Conservation (phyloP, 2,888 invertebrate species). For the Meta bourneti region DNA sequence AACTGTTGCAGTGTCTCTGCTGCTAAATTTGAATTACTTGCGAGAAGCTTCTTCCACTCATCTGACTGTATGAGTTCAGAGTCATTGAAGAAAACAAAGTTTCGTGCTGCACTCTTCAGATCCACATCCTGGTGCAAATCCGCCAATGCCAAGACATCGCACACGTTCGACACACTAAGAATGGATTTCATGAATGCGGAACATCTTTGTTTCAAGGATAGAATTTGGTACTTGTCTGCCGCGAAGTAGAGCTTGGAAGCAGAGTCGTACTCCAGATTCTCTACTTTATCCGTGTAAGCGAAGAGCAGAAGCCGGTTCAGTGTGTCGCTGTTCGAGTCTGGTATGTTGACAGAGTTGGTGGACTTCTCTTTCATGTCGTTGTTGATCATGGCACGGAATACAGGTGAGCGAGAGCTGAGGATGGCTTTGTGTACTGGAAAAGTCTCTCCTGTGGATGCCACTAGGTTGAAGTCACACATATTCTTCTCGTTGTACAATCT, state of each 20-base stretch:
- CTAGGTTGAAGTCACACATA: neutral
- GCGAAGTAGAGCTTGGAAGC: neutral
- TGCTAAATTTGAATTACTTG: neutral
- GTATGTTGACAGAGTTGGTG: neutral
- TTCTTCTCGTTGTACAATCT: neutral
- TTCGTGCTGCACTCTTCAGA: neutral
- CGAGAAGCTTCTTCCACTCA: neutral
- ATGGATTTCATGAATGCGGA: neutral
- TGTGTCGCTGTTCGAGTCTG: neutral
- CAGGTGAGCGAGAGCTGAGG: neutral
- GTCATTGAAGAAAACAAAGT: neutral
- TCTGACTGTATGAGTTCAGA: neutral
- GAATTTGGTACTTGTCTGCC: neutral
- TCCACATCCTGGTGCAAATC: neutral
- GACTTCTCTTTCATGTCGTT: slow-evolving; percentile 10
- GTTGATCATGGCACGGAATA: slow-evolving; percentile 30
- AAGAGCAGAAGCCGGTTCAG: neutral
- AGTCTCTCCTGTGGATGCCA: neutral
- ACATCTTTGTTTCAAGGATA: neutral
- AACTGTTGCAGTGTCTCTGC: neutral
- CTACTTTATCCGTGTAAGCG: neutral
- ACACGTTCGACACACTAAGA: neutral
- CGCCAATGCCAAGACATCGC: neutral
- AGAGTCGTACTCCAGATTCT: neutral
- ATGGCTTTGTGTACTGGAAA: slow-evolving; percentile 7